Evolutionary conservation across 2,888 invertebrate species (phyloP), one percentile per base, ranked within the genome.

Genomic region (Crepidodera aurea): DNA sequence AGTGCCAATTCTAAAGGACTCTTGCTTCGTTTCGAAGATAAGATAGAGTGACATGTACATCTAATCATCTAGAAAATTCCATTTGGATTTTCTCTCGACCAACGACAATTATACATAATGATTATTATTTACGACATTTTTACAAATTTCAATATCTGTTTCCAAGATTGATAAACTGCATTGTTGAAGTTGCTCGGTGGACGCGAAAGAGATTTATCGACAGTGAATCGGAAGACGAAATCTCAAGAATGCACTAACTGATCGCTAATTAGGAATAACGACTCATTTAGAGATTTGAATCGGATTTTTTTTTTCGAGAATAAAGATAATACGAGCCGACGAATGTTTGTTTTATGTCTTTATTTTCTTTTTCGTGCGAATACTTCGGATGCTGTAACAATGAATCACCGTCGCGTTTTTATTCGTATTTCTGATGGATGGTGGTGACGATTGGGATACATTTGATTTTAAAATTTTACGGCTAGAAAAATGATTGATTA

Each of bases 261-360:
- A 60, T 60, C 37, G 29, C 62, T 59, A 62, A 62, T 62, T 62
- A 62, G 53, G 50, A 51, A 58, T 48, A 54, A 62, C 62, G 57
- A 58, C 53, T 62, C 62, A 62, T 58, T 59, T 58, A 37, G 19
- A 56, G 40, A 62, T 55, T 62, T 40, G 42, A 54, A 54, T 50
- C 54, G 27, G 34, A 46, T 13, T 34, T 50, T 37, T 10, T n/a
- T 39, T 18, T 56, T 29, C 22, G 39, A 37, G 25, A 25, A 44
- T 48, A 53, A 39, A 48, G 57, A 50, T 57, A 39, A 27, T 50
- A 37, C 39, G 25, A 34, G 27, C 48, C 57, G 57, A 37, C 39
- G 27, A 39, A 48, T 56, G 46, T 48, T 56, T 56, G 39, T 25
- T 25, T 57, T 57, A 57, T 39, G 39, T 48, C 48, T 27, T 48